Conservation (phyloP, 2,888 invertebrate species). For the Ectemnius lituratus region DNA sequence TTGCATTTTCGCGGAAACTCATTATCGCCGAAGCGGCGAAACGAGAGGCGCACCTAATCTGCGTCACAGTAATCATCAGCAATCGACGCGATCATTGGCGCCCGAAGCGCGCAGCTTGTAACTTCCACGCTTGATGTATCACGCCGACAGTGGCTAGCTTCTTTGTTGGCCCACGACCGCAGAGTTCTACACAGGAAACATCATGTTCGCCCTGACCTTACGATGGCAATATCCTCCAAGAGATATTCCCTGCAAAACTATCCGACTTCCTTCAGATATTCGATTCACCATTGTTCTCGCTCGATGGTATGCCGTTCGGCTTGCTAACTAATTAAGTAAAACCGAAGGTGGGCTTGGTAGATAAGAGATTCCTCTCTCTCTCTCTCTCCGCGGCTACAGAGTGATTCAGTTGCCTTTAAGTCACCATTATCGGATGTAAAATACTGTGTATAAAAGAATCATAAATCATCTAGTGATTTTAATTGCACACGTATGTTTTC, state of each 20-base stretch:
- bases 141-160: conserved; percentile 11
- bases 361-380: no score
- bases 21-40: background rate
- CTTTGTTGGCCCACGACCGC: conserved; percentile 35
- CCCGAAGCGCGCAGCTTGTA: conserved; percentile 15
- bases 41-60: background rate
- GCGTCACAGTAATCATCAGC: conserved; percentile 30
- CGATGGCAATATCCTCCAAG: conserved; percentile 30
- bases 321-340: no score
- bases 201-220: conserved; percentile 56
- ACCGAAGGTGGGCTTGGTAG: no score
- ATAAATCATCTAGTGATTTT: no score
- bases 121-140: conserved; percentile 44
- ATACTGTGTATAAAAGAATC: no score
- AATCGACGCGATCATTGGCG: conserved; percentile 26
- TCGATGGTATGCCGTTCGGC: background rate
- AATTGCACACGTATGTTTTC: no score
- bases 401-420: no score
- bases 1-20: background rate
- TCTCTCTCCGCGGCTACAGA: no score
- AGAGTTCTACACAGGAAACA: conserved; percentile 47
- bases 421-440: no score
- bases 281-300: conserved; percentile 27
- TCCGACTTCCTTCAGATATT: conserved; percentile 29
- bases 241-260: conserved; percentile 26